Evolutionary conservation across 2,797 vertebrate species (phyloP).

Genomic region (Epinephelus awoara): DNA sequence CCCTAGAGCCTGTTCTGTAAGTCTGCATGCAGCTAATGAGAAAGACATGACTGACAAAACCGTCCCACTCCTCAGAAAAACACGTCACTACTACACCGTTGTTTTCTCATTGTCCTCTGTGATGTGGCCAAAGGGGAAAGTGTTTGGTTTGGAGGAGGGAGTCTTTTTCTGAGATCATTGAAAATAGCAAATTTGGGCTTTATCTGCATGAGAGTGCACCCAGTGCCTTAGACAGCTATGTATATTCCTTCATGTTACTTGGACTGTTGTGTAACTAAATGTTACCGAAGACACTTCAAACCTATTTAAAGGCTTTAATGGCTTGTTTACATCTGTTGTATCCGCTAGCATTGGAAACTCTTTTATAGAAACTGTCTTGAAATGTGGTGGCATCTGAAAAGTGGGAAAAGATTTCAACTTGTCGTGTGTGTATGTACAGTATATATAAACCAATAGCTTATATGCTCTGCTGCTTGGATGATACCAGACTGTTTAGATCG

Average conservation of each 20-base stretch:
- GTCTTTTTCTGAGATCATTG: background rate
- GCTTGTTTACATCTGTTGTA: conserved; percentile 47
- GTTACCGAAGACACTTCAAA: conserved; percentile 9
- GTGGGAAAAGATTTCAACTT: conserved; percentile 20
- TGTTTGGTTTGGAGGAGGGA: background rate
- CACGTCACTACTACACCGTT: background rate
- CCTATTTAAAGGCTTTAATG: conserved; percentile 10
- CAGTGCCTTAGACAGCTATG: background rate
- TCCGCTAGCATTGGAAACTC: conserved; percentile 7
- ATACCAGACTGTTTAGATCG: background rate
- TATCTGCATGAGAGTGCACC: background rate
- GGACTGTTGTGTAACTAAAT: conserved; percentile 7
- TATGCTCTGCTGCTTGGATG: conserved; percentile 25
- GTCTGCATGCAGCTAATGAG: background rate
- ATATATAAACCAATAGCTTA: conserved; percentile 4
- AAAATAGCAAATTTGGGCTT: conserved; percentile 5
- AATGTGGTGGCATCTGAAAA: conserved; percentile 8
- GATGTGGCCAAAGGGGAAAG: background rate
- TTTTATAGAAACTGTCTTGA: conserved; percentile 8
- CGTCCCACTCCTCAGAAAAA: background rate
- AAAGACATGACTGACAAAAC: background rate
- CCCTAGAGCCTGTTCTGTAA: background rate
- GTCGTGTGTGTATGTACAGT: conserved; percentile 31
- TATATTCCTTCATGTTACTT: conserved; percentile 18
- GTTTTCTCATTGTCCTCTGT: conserved; percentile 1